These are phyloP conservation scores for Halocynthia aurantium DNA, from an alignment of 23 tunicate genomes.

Conservation along the genomic window DNA sequence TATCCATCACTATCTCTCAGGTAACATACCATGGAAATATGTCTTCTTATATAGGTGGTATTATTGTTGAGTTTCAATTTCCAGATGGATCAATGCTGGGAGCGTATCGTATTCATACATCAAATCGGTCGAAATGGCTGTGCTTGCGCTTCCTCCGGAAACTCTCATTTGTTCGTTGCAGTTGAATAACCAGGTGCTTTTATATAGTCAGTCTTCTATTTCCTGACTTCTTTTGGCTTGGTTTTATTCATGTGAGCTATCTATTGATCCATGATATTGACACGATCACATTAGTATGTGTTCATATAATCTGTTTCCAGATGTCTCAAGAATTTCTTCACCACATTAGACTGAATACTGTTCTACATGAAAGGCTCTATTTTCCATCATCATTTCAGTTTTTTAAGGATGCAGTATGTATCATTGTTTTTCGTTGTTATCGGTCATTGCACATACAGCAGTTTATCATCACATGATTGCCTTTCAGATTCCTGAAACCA, in stretches of 20 bases:
- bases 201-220: neutral
- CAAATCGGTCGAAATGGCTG: constrained; percentile 55
- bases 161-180: constrained; percentile 71
- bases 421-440: neutral
- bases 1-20: constrained; percentile 75
- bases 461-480: neutral
- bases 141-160: constrained; percentile 59
- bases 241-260: neutral
- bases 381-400: constrained; percentile 75
- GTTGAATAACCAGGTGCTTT: constrained; percentile 5
- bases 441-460: neutral
- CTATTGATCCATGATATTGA: neutral
- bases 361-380: constrained; percentile 54
- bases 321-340: constrained; percentile 82
- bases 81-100: constrained; percentile 74
- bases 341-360: constrained; percentile 66
- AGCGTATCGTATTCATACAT: constrained; percentile 43
- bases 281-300: too few species aligned
- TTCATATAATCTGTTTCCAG: constrained; percentile 7
- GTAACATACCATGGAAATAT: neutral
- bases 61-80: neutral
- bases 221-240: neutral
- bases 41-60: neutral
- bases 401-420: constrained; percentile 39
- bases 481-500: constrained; percentile 5